phyloP scores from a whole-genome alignment of 1,140 invertebrate species.

The Parasteatoda tepidariorum region DNA sequence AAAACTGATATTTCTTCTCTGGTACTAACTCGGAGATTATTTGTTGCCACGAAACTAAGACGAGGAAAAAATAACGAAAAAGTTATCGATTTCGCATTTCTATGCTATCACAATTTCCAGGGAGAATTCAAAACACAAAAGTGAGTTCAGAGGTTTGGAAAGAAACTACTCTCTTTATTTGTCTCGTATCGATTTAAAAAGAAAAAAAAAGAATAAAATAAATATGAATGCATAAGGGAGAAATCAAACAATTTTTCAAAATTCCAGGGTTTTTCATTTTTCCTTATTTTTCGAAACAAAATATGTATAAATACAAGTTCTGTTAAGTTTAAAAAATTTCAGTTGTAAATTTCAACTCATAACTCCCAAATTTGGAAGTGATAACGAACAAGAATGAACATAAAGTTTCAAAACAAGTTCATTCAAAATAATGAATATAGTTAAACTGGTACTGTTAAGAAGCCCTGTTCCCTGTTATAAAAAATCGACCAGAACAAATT shows the following conservation, averaged over 20 bases:
- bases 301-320: not conserved
- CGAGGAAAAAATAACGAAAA: no score
- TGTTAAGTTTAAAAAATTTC: not conserved
- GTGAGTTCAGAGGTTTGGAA: conserved; percentile 15
- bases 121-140: conserved; percentile 21
- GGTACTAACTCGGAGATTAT: no score
- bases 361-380: not conserved
- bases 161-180: conserved; percentile 11
- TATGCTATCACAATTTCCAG: conserved; percentile 21
- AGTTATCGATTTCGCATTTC: conserved; percentile 53
- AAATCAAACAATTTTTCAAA: not conserved
- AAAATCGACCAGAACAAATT: not conserved
- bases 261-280: not conserved
- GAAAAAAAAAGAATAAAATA: not conserved
- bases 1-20: no score
- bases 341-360: not conserved
- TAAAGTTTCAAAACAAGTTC: not conserved
- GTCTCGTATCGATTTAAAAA: not conserved
- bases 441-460: not conserved
- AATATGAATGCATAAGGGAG: not conserved
- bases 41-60: no score
- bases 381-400: not conserved
- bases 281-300: not conserved
- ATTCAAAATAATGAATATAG: not conserved
- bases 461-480: not conserved